These are phyloP conservation scores for Scomber scombrus DNA, from an alignment of 2,113 vertebrate genomes.

Conservation along the genomic window DNA sequence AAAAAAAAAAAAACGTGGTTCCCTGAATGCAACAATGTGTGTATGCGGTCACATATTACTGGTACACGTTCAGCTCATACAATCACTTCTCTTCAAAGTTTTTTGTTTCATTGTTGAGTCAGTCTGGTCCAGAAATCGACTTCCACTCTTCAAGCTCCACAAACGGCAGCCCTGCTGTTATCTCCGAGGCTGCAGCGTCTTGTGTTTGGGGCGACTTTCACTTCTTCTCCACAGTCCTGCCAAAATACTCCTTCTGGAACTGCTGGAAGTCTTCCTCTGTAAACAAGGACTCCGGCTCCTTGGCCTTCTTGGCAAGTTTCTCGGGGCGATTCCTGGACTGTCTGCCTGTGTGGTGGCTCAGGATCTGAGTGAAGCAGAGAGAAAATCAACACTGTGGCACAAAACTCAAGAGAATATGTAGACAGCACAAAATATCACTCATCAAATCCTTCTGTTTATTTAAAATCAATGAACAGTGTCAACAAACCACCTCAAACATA, in stretches of 20 bases:
- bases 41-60: neutral
- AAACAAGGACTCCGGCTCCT: conserved; percentile 76
- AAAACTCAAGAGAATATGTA: neutral
- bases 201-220: neutral
- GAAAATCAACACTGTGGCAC: neutral
- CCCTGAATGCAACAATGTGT: neutral
- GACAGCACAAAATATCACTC: no score
- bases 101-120: neutral
- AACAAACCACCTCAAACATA: no score
- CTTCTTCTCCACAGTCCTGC: conserved; percentile 69
- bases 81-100: neutral
- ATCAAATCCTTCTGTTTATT: no score
- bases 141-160: neutral
- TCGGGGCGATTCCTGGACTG: conserved; percentile 72
- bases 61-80: neutral
- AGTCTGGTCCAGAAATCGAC: neutral
- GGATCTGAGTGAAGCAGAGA: conserved; percentile 69
- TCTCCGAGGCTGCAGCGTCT: neutral
- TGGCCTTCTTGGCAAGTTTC: conserved; percentile 18
- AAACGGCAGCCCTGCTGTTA: neutral
- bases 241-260: conserved; percentile 87
- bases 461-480: no score
- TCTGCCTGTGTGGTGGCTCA: conserved; percentile 71
- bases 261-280: conserved; percentile 84
- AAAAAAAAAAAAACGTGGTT: no score